Evolutionary conservation across 2,113 vertebrate genomes (phyloP), one percentile per base, ranked within the genome.

Genomic region (Poeciliopsis retropinna): DNA sequence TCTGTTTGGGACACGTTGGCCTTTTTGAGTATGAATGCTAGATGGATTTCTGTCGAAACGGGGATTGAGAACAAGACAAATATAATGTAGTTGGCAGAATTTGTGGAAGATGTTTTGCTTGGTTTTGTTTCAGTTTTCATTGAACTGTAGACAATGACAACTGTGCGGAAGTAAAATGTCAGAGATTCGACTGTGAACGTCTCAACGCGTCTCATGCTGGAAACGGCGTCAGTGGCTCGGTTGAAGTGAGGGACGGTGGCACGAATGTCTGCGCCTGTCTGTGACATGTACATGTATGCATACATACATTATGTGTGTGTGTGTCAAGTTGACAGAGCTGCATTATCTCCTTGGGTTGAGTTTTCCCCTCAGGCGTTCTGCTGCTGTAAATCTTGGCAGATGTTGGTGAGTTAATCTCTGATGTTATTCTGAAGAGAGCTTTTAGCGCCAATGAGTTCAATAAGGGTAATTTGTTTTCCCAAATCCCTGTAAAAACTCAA

Each of bases 171-270:
- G 68, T 67, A 37, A 89, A 91, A 90, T 89, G 82, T 84, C 87
- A 88, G 19, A 60, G 75, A 66, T 60, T 77, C 74, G 73, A 82
- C 74, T 78, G 73, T 71, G 85, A 72, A 54, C 1, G 12, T 28
- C 44, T 64, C 5, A 60, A 30, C 61, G 54, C 17, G 12, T 27
- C 67, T 63, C 31, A 37, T 61, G 78, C 57, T 67, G 75, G 72
- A 88, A 91, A 92, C 89, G 81, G 79, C 87, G 88, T 76, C 44
- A 64, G 67, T 51, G 66, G 79, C 64, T 60, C 73, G 79, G 80
- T 51, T 60, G 87, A 81, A 17, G 44, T 31, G 37, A 64, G 17
- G 54, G 31, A 7, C 27, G 12, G 67, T 32, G 19, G 60, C 39
- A 68, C 62, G 28, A 60, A 57, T 60, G n/a, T 41, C 41, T 60